Evolutionary conservation across 2,113 vertebrate species (phyloP).

Genomic region (Rhea pennata): DNA sequence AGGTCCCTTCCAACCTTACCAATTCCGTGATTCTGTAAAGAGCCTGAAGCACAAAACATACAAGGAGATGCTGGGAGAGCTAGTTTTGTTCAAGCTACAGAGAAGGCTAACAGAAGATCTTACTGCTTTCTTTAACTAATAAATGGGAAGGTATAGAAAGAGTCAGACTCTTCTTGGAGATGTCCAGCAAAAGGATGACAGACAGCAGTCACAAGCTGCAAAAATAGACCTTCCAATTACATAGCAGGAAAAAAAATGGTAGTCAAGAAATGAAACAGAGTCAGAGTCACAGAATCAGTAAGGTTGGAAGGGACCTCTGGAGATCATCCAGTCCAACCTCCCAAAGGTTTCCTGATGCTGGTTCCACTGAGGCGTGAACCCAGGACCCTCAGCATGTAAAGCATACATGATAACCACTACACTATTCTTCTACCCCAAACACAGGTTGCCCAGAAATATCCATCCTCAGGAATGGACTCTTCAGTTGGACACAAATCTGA

Average conservation of each 20-base stretch:
- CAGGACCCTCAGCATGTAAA: no score
- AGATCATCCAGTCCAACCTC: no score
- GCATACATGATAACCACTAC: no score
- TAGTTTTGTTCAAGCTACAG: background rate
- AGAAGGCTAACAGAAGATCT: background rate
- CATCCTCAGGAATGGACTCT: background rate
- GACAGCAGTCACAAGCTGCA: background rate
- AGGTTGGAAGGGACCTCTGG: no score
- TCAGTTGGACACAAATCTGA: background rate
- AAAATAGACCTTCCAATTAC: background rate
- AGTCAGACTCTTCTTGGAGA: background rate
- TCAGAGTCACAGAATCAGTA: no score
- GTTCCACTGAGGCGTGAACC: no score
- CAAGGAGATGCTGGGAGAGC: no score
- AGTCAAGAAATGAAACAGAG: background rate
- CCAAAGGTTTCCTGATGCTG: no score
- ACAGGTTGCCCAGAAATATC: background rate
- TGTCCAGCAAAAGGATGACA: background rate
- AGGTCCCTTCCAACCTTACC: no score
- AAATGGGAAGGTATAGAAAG: background rate
- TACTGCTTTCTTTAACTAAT: background rate
- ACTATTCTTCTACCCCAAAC: no score
- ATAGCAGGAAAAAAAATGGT: background rate
- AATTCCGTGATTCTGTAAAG: no score
- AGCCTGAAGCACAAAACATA: background rate